Percentiles rank a stretch among this genome's conserved stretches.
Evolutionary conservation across 2,797 vertebrate genomes (phyloP).

Genomic region (Loriculus beryllinus): DNA sequence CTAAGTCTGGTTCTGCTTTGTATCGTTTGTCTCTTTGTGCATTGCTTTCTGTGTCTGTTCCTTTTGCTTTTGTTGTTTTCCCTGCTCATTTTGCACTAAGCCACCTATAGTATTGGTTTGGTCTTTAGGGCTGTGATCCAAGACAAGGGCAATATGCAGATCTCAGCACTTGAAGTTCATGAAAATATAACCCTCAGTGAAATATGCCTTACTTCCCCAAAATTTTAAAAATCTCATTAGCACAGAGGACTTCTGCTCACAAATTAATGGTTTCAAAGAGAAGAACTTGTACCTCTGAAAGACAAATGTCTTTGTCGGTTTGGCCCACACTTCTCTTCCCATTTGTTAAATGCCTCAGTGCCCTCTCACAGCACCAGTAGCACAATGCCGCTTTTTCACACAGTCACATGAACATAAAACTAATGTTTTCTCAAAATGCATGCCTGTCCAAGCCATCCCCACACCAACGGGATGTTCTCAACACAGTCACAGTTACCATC

Average conservation of each 20-base stretch:
- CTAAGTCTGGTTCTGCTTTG: constrained; percentile 49
- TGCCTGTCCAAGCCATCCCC: not conserved
- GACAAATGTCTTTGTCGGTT: not conserved
- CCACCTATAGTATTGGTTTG: not conserved
- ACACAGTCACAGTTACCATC: not conserved
- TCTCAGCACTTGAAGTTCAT: not conserved
- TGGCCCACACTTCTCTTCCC: not conserved
- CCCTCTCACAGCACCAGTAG: not conserved
- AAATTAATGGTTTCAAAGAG: not conserved
- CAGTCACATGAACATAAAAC: not conserved
- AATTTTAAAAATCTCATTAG: not conserved
- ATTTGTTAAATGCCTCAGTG: not conserved
- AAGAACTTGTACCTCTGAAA: not conserved
- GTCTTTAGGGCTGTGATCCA: not conserved
- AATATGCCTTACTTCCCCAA: not conserved
- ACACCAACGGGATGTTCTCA: not conserved
- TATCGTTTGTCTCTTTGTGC: constrained; percentile 52
- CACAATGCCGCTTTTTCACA: not conserved
- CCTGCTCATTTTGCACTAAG: not conserved
- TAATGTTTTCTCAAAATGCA: not conserved
- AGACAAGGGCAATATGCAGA: not conserved
- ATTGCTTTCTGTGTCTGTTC: constrained; percentile 33
- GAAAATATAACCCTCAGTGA: not conserved
- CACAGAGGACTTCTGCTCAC: not conserved
- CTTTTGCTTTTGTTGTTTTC: constrained; percentile 15